These are phyloP conservation scores for Allacma fusca DNA, from an alignment of 2,888 invertebrate species.

Conservation along the genomic window DNA sequence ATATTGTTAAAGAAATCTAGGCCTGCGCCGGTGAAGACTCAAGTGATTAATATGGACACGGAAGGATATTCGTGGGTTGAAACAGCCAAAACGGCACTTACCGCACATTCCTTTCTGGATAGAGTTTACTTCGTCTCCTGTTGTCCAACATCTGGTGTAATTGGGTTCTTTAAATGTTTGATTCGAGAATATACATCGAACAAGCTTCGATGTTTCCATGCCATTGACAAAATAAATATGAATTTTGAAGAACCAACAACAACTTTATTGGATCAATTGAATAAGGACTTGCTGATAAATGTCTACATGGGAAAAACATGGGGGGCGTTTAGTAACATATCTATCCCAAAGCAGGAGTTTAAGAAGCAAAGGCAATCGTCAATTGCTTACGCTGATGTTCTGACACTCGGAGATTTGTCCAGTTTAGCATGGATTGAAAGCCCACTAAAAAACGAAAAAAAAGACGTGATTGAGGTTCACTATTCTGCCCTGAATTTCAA, in stretches of 20 bases:
- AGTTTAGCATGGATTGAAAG: slow-evolving; percentile 94
- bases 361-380: background rate
- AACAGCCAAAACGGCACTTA: too few relatives aligned
- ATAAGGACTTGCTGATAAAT: background rate
- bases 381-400: slow-evolving; percentile 93
- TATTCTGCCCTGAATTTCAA: slow-evolving; percentile 90
- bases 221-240: background rate
- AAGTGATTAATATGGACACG: too few relatives aligned
- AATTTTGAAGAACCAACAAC: background rate
- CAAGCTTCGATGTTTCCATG: background rate
- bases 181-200: background rate
- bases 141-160: background rate
- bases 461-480: slow-evolving; percentile 66
- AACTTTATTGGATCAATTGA: background rate
- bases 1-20: too few relatives aligned
- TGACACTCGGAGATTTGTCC: slow-evolving; percentile 91
- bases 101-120: too few relatives aligned
- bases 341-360: slow-evolving; percentile 67
- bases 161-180: background rate
- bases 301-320: slow-evolving; percentile 58
- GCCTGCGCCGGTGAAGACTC: too few relatives aligned
- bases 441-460: slow-evolving; percentile 69
- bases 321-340: slow-evolving; percentile 85
- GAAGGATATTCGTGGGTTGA: too few relatives aligned
- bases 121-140: too few relatives aligned